These are phyloP conservation scores for Epizoanthus fatuus DNA, from an alignment of 92 coral and sea anemone genomes.

Conservation along the genomic window DNA sequence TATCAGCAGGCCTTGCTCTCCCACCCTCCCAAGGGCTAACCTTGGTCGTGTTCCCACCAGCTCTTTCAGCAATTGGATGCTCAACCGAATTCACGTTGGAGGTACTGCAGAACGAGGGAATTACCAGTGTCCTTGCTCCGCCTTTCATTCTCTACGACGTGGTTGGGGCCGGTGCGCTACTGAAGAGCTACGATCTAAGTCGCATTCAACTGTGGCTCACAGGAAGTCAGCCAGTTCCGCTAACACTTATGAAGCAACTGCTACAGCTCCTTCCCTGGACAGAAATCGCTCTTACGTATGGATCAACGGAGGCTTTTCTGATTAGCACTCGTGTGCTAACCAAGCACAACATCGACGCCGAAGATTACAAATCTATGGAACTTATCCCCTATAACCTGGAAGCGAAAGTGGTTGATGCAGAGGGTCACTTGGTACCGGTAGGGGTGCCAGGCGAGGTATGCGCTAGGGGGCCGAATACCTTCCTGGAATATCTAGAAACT, in stretches of 20 bases:
- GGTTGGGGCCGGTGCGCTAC: neutral
- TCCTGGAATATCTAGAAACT: too few species aligned
- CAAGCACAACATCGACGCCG: neutral
- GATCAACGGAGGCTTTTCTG: constrained; percentile 40
- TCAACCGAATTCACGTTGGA: constrained; percentile 14
- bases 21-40: constrained; percentile 41
- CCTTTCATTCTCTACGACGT: constrained; percentile 38
- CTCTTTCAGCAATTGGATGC: constrained; percentile 34
- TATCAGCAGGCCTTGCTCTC: constrained; percentile 23
- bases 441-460: neutral
- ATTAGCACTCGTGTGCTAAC: constrained; percentile 4
- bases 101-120: constrained; percentile 33
- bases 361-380: constrained; percentile 42
- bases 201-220: constrained; percentile 13
- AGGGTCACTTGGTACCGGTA: constrained; percentile 24
- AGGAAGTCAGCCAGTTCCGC: constrained; percentile 33
- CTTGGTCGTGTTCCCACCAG: constrained; percentile 48
- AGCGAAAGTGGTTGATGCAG: constrained; percentile 32
- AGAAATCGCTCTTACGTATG: constrained; percentile 7
- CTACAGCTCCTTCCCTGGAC: constrained; percentile 8
- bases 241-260: neutral
- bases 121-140: constrained; percentile 38
- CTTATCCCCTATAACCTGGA: constrained; percentile 35
- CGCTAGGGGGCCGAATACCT: too few species aligned
- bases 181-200: neutral